Conservation (phyloP, 2,113 vertebrate genomes). For the Sterrhoptilus dennistouni region DNA sequence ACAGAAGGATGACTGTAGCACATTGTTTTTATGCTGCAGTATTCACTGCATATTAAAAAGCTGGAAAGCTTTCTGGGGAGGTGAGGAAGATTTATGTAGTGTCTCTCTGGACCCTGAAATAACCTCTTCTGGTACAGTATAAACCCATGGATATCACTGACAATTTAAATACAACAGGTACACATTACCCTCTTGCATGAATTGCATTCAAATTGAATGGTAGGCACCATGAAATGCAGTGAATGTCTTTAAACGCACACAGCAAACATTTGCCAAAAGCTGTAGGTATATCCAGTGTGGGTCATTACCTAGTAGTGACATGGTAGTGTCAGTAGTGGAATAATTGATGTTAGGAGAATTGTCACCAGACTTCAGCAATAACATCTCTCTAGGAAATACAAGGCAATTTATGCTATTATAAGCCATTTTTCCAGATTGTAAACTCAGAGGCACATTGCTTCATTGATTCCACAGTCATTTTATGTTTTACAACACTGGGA, state of each 20-base stretch:
- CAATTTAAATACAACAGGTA: not conserved
- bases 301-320: not conserved
- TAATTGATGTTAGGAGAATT: not conserved
- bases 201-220: not conserved
- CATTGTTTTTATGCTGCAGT: not conserved
- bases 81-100: not conserved
- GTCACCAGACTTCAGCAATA: not conserved
- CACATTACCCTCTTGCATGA: not conserved
- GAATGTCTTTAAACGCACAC: not conserved
- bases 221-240: not conserved
- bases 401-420: not conserved
- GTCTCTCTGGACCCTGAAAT: not conserved
- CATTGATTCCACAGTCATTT: not conserved
- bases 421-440: not conserved
- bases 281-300: not conserved
- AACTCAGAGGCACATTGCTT: not conserved
- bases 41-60: not conserved
- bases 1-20: not conserved
- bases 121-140: not conserved
- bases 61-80: not conserved
- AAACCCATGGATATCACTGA: not conserved
- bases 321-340: not conserved
- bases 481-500: not conserved
- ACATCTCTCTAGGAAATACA: not conserved
- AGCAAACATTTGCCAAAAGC: not conserved